Base-by-base conservation (phyloP, 2,888 invertebrate species). In the Mesorhabditis sp. region DNA sequence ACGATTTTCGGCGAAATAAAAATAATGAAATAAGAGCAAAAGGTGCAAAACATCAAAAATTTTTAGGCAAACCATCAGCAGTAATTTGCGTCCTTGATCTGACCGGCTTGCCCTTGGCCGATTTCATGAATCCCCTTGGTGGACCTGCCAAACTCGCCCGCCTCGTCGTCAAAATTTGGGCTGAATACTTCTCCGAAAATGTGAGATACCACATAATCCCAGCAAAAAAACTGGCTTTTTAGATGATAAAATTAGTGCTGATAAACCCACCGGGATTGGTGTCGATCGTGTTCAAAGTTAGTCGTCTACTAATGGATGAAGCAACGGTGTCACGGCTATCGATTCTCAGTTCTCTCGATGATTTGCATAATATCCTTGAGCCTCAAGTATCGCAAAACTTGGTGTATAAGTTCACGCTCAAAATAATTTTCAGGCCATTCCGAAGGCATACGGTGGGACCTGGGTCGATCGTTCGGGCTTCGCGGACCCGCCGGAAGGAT, bases 161-260 rank as follows among this genome's bases (percentile, higher is more conserved):
- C 15, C 73, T 82, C 44, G 80, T 83, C 43, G 83, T 83, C 43
- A 74, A 78, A 67, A 73, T 83, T 66, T 83, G 83, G 83, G 75
- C 79, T 1, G 81, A 82, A 43, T 83, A 82, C 72, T 83, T 83
- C 75, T 75, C 76, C 64, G 83, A 83, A 65, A 82, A 81, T 66
- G 82, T 82, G 43, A 73, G 78, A 67, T 58, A 62, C 43, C 65
- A 43, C 13, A 15, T 3, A 58, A 10, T 5, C 28, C 4, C 5
- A 67, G 10, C 50, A 3, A 10, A 70, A 64, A 45, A 15, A 61
- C 4, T 5, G 6, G 4, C 13, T 50, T 74, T 79, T 67, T 66
- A 82, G 82, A 69, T 82, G 67, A 78, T 79, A 71, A 75, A 79
- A 44, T 73, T 83, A 4, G 74, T 80, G 41, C 73, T 83, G 10